These are phyloP conservation scores for Zeugodacus cucurbitae DNA, from an alignment of 1,140 invertebrate species.

Conservation along the genomic window DNA sequence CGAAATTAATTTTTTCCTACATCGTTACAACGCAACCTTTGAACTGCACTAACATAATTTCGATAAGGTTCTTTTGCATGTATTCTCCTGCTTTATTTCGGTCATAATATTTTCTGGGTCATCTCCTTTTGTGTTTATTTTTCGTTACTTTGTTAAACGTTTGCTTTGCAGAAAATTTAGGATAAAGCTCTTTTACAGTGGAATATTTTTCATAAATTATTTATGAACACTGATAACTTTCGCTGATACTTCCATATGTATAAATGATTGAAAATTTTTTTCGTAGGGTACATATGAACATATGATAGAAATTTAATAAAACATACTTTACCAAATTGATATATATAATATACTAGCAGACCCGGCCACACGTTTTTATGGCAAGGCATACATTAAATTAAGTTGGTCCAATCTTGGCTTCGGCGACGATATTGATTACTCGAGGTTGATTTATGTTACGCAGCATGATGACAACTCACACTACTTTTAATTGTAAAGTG, in stretches of 20 bases:
- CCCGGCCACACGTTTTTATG: no score
- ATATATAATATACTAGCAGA: no score
- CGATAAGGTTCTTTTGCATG: not conserved
- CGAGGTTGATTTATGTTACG: no score
- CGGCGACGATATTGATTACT: no score
- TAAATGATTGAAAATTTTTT: no score
- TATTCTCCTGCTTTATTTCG: not conserved
- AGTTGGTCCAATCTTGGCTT: no score
- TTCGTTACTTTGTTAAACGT: not conserved
- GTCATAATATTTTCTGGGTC: not conserved
- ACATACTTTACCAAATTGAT: no score
- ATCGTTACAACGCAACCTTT: not conserved
- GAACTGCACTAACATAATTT: constrained; percentile 14
- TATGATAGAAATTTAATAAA: no score
- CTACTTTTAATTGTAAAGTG: no score
- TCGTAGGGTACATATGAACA: no score
- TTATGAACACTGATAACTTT: not conserved
- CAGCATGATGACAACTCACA: no score
- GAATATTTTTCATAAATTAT: not conserved
- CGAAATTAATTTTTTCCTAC: not conserved
- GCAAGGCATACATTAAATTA: no score
- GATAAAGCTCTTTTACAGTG: not conserved
- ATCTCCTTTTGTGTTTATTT: constrained; percentile 9
- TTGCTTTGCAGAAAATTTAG: not conserved
- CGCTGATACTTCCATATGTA: not conserved